phyloP scores from a whole-genome alignment of 1,140 invertebrate species.

The Cotesia typhae region DNA sequence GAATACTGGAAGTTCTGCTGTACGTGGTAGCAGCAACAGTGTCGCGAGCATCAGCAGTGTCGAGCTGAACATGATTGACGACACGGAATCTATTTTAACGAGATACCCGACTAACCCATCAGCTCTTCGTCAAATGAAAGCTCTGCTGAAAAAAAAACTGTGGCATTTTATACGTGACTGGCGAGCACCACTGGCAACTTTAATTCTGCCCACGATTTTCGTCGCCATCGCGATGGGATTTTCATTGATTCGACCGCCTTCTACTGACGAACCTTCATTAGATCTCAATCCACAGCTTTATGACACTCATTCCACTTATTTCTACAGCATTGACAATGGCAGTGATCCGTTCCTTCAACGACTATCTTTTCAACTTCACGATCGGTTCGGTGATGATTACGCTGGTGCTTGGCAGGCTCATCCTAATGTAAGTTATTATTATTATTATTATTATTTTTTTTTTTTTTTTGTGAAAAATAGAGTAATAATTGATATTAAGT shows the following conservation, averaged over 20 bases:
- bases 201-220: constrained; percentile 72
- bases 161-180: constrained; percentile 71
- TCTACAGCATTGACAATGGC: constrained; percentile 60
- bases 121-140: constrained; percentile 52
- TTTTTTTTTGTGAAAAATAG: no score
- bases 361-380: constrained; percentile 53
- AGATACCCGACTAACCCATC: constrained; percentile 48
- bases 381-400: constrained; percentile 57
- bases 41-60: constrained; percentile 38
- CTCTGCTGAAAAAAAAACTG: constrained; percentile 68
- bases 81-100: constrained; percentile 57
- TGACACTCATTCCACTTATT: constrained; percentile 62
- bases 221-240: constrained; percentile 74
- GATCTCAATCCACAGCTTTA: constrained; percentile 68
- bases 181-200: constrained; percentile 69
- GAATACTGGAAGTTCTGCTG: not conserved
- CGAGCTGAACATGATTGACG: constrained; percentile 45
- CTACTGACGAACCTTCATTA: constrained; percentile 68
- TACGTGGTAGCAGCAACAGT: constrained; percentile 43
- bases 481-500: no score
- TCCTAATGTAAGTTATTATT: constrained; percentile 48
- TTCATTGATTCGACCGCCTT: constrained; percentile 72
- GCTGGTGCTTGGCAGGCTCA: constrained; percentile 54
- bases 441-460: no score
- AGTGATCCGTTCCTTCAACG: constrained; percentile 51